These are phyloP conservation scores for Temnothorax longispinosus DNA, from an alignment of 1,140 invertebrate genomes.

Conservation along the genomic window DNA sequence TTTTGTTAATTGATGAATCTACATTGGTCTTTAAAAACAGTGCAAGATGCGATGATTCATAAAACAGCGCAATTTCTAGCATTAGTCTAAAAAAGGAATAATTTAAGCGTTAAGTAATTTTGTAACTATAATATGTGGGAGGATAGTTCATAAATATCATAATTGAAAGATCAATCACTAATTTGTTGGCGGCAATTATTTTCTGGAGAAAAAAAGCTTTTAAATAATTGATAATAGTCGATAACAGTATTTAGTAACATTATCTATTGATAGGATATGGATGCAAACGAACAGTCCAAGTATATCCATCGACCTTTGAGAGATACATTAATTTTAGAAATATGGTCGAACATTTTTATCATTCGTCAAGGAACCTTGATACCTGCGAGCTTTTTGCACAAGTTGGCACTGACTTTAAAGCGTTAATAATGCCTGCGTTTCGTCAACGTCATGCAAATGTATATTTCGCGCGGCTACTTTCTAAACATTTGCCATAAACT, in stretches of 20 bases:
- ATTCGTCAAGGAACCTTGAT: not conserved
- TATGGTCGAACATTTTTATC: constrained; percentile 1
- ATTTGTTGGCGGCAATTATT: not conserved
- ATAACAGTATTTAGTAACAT: not conserved
- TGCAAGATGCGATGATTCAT: not conserved
- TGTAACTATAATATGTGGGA: not conserved
- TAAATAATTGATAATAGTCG: not conserved
- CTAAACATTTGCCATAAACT: constrained; percentile 49
- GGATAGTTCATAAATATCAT: not conserved
- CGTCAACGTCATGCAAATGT: constrained; percentile 1
- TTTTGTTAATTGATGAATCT: not conserved
- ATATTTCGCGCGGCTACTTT: constrained; percentile 26
- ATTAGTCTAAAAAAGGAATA: not conserved
- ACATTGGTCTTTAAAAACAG: not conserved
- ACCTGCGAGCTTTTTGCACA: not conserved
- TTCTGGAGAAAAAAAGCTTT: not conserved
- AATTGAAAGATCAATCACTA: not conserved
- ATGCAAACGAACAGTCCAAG: not conserved
- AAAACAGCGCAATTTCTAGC: not conserved
- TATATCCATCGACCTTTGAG: not conserved
- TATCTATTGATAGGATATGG: not conserved
- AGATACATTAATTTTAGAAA: not conserved
- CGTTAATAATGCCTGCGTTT: constrained; percentile 50
- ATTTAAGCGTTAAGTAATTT: not conserved
- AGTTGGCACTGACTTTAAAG: not conserved